Conservation (phyloP, 2,797 vertebrate genomes). For the Scolopax bukidnonensis region DNA sequence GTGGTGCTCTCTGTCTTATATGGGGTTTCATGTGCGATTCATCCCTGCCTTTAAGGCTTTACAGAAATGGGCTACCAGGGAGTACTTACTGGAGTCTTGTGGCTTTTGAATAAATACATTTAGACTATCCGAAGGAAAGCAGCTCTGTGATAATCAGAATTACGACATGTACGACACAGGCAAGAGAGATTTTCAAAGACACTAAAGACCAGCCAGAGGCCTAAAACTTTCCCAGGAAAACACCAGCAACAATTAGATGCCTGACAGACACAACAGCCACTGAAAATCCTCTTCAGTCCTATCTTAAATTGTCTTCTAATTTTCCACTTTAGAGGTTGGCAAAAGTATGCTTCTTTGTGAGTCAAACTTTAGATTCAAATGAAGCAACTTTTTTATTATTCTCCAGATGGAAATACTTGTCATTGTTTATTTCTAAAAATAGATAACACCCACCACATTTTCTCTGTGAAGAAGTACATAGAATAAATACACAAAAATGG, state of each 20-base stretch:
- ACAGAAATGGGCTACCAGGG: not conserved
- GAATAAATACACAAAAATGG: not conserved
- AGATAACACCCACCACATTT: not conserved
- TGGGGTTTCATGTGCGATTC: not conserved
- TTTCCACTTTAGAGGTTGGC: not conserved
- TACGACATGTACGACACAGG: fast-evolving
- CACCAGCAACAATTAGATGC: not conserved
- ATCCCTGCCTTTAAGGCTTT: not conserved
- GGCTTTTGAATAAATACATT: not conserved
- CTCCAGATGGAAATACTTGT: not conserved
- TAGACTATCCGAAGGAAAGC: not conserved
- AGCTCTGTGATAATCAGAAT: not conserved
- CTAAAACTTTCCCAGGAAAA: not conserved
- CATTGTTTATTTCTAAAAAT: slow-evolving; percentile 12
- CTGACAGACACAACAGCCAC: not conserved
- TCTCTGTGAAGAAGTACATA: not conserved
- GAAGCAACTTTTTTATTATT: not conserved
- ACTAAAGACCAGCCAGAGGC: not conserved
- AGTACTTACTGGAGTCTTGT: not conserved
- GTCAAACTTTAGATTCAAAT: not conserved
- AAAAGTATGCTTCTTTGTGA: not conserved
- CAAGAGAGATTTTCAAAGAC: not conserved
- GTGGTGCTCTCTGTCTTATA: not conserved
- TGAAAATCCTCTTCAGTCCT: not conserved
- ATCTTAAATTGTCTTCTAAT: not conserved